Percentiles rank a stretch among this genome's conserved stretches.
phyloP scores from a whole-genome alignment of 2,113 vertebrate genomes.

The Zosterops japonicus region DNA sequence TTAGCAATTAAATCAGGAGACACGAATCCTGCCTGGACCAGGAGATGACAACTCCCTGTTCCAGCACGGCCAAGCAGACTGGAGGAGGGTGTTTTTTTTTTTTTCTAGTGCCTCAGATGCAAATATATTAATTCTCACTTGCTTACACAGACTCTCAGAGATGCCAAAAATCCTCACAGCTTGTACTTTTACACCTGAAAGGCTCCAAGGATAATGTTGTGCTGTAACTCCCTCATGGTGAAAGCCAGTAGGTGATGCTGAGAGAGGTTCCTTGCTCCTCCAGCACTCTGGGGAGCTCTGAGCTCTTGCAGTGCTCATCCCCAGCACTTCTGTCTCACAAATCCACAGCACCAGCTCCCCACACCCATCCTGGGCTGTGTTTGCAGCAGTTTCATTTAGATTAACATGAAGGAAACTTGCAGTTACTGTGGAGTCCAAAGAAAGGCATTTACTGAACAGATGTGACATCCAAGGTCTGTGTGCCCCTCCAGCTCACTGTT shows the following conservation, averaged over 20 bases:
- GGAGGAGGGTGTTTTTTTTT: neutral
- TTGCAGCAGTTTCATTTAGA: neutral
- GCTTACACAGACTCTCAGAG: neutral
- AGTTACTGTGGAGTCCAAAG: neutral
- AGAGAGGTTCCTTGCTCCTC: neutral
- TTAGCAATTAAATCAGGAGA: neutral
- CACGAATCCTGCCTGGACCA: neutral
- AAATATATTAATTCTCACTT: neutral
- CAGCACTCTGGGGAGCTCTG: neutral
- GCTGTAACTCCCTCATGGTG: neutral
- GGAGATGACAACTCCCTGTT: neutral
- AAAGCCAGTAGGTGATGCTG: neutral
- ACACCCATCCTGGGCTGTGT: fast-evolving
- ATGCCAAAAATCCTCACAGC: neutral
- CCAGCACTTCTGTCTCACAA: neutral
- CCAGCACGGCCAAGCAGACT: fast-evolving
- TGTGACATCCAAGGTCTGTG: neutral
- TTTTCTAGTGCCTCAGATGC: neutral
- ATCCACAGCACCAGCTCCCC: neutral
- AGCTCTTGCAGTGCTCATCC: neutral
- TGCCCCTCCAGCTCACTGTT: neutral
- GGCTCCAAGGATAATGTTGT: neutral
- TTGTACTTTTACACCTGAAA: conserved; percentile 23
- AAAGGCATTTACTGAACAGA: neutral
- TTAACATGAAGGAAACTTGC: neutral